Conservation (phyloP, 2,797 vertebrate species). For the Malacoraja senta region DNA sequence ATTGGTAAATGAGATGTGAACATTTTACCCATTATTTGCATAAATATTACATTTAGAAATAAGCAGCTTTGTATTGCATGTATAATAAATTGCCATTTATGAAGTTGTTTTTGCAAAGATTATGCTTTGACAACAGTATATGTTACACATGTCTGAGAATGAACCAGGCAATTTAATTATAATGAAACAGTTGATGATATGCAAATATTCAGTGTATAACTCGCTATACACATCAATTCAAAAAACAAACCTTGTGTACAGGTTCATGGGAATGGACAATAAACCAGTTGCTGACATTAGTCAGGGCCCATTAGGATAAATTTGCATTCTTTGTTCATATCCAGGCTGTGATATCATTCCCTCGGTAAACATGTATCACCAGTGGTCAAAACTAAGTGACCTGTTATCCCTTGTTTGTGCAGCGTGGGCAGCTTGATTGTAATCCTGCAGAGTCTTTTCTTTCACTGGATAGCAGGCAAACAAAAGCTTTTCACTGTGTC, state of each 20-base stretch:
- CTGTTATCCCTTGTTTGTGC: no score
- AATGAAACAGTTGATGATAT: neutral
- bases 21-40: neutral
- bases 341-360: no score
- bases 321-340: no score
- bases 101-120: neutral
- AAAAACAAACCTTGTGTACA: neutral
- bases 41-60: neutral
- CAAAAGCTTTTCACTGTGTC: no score
- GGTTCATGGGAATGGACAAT: neutral
- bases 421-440: no score
- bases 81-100: neutral
- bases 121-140: constrained; percentile 11
- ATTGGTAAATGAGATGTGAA: neutral
- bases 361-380: no score
- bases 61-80: neutral
- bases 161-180: neutral
- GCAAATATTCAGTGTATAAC: neutral
- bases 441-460: no score
- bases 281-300: neutral
- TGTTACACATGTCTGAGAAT: neutral
- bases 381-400: no score
- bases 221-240: neutral
- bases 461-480: no score
- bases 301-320: neutral